These are phyloP conservation scores for Cantharis flavilabris DNA, from an alignment of 2,888 invertebrate genomes.

Conservation along the genomic window DNA sequence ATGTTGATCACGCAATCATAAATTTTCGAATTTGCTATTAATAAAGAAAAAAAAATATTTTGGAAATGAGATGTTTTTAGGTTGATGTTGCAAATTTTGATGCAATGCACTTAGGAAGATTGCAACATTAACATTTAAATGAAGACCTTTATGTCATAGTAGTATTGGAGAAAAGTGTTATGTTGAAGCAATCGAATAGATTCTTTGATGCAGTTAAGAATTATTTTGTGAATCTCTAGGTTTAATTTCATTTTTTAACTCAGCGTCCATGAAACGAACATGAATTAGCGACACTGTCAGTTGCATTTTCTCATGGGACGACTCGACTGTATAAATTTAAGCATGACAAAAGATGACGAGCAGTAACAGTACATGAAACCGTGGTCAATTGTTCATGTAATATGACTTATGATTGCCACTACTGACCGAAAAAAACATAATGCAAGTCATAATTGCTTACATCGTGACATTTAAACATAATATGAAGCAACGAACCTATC, in stretches of 20 bases:
- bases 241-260: background rate
- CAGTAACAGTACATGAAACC: slow-evolving; percentile 13
- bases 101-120: background rate
- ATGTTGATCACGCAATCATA: background rate
- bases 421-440: slow-evolving; percentile 20
- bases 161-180: no score
- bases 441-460: slow-evolving; percentile 11
- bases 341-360: slow-evolving; percentile 18
- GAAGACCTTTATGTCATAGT: background rate
- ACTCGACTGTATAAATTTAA: background rate
- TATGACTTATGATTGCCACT: slow-evolving; percentile 11
- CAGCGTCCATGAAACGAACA: background rate
- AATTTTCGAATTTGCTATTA: background rate
- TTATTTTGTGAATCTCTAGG: no score
- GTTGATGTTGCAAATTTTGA: background rate
- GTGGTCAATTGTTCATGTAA: slow-evolving; percentile 19
- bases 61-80: no score
- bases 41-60: background rate
- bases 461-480: slow-evolving; percentile 2
- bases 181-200: background rate
- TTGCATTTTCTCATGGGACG: background rate
- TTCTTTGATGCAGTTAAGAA: no score
- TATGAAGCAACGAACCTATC: slow-evolving; percentile 7
- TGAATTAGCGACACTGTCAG: background rate
- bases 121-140: background rate